Evolutionary conservation across 2,113 vertebrate genomes (phyloP).

Genomic region (Mastomys natalensis): DNA sequence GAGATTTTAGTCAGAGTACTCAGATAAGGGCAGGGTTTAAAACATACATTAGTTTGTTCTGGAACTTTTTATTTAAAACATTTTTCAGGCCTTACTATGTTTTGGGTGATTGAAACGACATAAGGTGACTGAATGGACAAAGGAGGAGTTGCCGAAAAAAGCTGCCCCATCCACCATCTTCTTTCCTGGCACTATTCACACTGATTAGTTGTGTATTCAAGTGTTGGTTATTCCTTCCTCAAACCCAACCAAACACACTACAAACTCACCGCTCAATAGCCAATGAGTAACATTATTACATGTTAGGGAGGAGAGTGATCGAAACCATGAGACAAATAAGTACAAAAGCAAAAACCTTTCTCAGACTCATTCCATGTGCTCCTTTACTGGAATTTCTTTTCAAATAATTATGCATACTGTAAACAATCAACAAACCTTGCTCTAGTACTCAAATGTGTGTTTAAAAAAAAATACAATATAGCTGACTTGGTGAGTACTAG

Average conservation of each 20-base stretch:
- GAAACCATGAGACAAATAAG: neutral
- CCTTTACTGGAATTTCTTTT: neutral
- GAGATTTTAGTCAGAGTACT: neutral
- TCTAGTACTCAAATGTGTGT: neutral
- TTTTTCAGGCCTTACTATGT: neutral
- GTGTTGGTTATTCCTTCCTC: neutral
- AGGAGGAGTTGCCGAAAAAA: too few species aligned
- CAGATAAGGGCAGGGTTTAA: neutral
- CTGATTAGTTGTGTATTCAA: neutral
- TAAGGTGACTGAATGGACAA: too few species aligned
- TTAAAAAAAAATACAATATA: neutral
- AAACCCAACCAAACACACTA: neutral
- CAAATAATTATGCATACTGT: neutral
- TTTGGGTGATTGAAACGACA: neutral
- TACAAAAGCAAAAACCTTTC: neutral
- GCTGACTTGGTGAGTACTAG: neutral
- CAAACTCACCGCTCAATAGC: neutral
- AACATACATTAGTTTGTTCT: neutral
- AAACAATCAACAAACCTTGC: neutral
- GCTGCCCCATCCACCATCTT: too few species aligned
- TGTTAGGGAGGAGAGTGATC: neutral
- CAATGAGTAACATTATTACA: neutral
- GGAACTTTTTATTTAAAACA: neutral
- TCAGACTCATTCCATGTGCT: neutral
- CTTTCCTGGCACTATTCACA: rapidly evolving